These are phyloP conservation scores for Eriocheir sinensis DNA, from an alignment of 1,140 invertebrate genomes.

Conservation along the genomic window DNA sequence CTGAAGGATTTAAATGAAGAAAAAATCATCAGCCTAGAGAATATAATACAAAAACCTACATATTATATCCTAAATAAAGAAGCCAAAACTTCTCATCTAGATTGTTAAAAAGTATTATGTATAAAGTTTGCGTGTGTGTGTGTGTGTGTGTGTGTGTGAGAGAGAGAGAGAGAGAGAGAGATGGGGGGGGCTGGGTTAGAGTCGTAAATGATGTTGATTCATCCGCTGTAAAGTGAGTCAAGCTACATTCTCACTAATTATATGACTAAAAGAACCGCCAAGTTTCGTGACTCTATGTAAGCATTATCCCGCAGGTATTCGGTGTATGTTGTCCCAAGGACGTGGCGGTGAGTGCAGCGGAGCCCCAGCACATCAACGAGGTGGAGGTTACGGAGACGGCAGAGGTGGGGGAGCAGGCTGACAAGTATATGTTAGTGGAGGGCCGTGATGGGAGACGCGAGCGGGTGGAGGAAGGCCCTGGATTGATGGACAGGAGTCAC, in stretches of 20 bases:
- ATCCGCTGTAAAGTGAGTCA: too few species aligned
- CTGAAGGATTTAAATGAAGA: too few species aligned
- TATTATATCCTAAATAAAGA: too few species aligned
- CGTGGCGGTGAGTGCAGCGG: not conserved
- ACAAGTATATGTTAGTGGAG: constrained; percentile 38
- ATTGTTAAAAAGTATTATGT: too few species aligned
- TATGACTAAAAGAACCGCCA: not conserved
- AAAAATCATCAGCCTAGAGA: too few species aligned
- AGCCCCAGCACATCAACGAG: not conserved
- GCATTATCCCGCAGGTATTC: constrained; percentile 46
- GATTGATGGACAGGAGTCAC: constrained; percentile 78
- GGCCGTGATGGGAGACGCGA: not conserved
- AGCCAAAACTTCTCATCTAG: too few species aligned
- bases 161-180: not conserved
- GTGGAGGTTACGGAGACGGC: not conserved
- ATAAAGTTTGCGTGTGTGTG: not conserved
- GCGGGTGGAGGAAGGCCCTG: constrained; percentile 45
- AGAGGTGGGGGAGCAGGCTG: not conserved
- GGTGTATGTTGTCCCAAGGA: constrained; percentile 61
- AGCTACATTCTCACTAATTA: not conserved
- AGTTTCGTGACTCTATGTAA: not conserved
- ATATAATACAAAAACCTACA: too few species aligned
- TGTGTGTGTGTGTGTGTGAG: constrained; percentile 1
- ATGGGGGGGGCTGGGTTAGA: too few species aligned
- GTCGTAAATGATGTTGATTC: too few species aligned